phyloP scores from a whole-genome alignment of 2,797 vertebrate species.

The Cryptoblepharus egeriae region DNA sequence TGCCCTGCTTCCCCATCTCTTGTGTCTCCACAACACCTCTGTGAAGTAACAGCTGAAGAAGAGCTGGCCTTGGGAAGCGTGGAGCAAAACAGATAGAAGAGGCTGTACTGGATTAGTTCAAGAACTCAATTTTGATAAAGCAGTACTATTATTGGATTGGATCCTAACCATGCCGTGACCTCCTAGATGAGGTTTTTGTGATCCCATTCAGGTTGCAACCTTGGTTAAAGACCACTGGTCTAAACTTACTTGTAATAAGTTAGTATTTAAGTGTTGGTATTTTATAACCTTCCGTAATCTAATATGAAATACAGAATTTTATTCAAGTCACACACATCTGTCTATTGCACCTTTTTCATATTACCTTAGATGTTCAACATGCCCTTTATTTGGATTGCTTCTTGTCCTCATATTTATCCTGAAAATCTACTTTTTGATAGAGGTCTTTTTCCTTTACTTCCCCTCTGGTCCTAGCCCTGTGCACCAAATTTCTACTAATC shows the following conservation, averaged over 20 bases:
- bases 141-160: too few species aligned
- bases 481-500: constrained; percentile 11
- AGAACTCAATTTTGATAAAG: too few species aligned
- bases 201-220: too few species aligned
- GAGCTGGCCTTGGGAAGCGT: too few species aligned
- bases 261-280: not conserved
- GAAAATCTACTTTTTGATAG: not conserved
- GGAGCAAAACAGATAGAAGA: too few species aligned
- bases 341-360: not conserved
- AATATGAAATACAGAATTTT: not conserved
- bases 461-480: not conserved
- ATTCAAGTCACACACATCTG: not conserved
- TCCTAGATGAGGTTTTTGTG: too few species aligned
- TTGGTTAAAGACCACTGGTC: too few species aligned
- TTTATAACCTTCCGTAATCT: not conserved
- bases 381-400: not conserved
- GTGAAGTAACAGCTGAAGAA: too few species aligned
- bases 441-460: not conserved
- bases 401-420: not conserved
- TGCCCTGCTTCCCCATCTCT: not conserved
- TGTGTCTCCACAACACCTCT: too few species aligned
- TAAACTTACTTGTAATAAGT: not conserved
- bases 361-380: not conserved
- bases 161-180: too few species aligned
- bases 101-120: too few species aligned